Percentiles rank a stretch among this genome's conserved stretches.
These are phyloP conservation scores for Reinhardtius hippoglossoides DNA, from an alignment of 2,113 vertebrate species.

Conservation along the genomic window DNA sequence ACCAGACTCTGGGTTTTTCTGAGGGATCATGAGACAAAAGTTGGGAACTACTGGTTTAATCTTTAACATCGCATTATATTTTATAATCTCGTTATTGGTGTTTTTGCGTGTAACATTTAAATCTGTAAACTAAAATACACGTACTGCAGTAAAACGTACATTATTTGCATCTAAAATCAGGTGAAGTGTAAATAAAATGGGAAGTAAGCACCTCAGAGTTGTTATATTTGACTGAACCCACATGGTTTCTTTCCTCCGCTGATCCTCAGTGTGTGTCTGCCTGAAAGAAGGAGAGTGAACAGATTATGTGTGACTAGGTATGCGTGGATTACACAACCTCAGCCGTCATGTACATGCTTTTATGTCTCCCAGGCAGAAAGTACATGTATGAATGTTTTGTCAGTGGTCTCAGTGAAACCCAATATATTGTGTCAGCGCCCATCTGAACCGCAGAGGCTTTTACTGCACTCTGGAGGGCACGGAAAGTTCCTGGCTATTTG, in stretches of 20 bases:
- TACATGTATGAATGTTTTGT: constrained; percentile 13
- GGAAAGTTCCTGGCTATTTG: constrained; percentile 43
- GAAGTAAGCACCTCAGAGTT: no score
- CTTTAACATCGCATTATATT: background rate
- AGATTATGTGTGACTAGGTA: constrained; percentile 12
- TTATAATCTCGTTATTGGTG: background rate
- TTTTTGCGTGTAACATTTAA: no score
- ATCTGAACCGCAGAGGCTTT: constrained; percentile 46
- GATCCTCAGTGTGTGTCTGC: constrained; percentile 4
- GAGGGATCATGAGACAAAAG: no score
- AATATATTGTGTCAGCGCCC: constrained; percentile 51
- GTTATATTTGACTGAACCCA: no score
- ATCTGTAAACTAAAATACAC: no score
- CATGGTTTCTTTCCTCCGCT: background rate
- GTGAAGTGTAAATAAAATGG: no score
- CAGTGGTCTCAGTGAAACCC: constrained; percentile 31
- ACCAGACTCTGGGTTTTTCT: background rate
- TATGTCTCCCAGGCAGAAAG: constrained; percentile 28
- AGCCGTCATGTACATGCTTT: constrained; percentile 11
- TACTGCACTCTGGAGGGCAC: constrained; percentile 35
- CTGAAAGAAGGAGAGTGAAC: constrained; percentile 16
- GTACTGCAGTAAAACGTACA: no score
- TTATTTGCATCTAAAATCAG: no score
- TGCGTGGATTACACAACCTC: constrained; percentile 16
- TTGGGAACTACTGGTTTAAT: no score